Base-by-base conservation (phyloP, 2,888 invertebrate species). In the Drosophila pullipes region DNA sequence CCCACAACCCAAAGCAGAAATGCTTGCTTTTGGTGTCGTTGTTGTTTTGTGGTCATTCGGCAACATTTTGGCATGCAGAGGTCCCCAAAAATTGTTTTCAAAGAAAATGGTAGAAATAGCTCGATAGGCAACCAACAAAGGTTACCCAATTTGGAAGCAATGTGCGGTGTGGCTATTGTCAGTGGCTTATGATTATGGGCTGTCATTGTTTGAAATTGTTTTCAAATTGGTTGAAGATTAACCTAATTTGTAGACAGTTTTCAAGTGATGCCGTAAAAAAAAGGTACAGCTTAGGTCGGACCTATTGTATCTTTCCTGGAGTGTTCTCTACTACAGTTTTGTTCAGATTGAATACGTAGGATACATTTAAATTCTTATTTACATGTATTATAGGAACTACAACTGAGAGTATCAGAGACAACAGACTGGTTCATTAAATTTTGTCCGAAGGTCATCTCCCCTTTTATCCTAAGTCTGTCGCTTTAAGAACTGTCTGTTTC, bases 121-220 rank as follows among this genome's bases (percentile, higher is more conserved):
- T 60, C 35, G 52, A 64, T 69, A 60, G 70, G 59, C 69, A 68
- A 16, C 1, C 25, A 62, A 37, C 61, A 76, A 41, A 78, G 82
- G 74, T 66, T 68, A 71, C 61, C 72, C 83, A 75, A 81, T 78
- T 86, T 74, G 10, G 58, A 53, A 41, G 67, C 82, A 62, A 82
- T 68, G 69, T 81, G 67, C 64, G 79, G 54, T 47, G 18, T 1
- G 39, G 41, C 41, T n/a, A 54, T 54, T 72, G 81, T 66, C 68
- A 50, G 33, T 58, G 55, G 47, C 53, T 66, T 64, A 67, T 55
- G 60, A 57, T 81, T 66, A 76, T 69, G 76, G 76, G 55, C 33
- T 62, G 64, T 47, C 63, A 78, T 78, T 81, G 87, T 83, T 81
- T 59, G 52, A 71, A 83, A 83, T 77, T 74, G 78, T 50, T 87